Evolutionary conservation across 2,797 vertebrate species (phyloP), one percentile per base, ranked within the genome.

Genomic region (Sebastes vulpes): DNA sequence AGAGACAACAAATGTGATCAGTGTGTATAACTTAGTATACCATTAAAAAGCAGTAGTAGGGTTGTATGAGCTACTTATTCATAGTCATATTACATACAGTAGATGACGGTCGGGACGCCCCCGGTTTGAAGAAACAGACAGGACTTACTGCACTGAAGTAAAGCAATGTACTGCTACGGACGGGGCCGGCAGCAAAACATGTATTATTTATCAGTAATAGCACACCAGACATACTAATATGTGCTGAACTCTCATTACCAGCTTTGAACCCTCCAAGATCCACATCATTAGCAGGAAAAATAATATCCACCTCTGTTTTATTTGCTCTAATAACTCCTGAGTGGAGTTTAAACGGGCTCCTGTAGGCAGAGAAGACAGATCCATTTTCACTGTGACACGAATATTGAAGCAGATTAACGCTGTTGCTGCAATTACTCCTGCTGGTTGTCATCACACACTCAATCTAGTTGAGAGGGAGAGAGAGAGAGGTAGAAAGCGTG

Each of bases 381-480:
- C 70, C 29, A 21, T 66, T 90, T 83, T 84, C 70, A 61, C 23
- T 8, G 63, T 38, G 80, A 76, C 81, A 48, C 50, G 64, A 90
- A 91, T 93, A 92, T 90, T 88, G 61, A 90, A 89, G 86, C 77
- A 91, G 87, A 93, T 94, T 94, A 94, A 91, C 83, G 68, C 87
- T 73, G 87, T 75, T 72, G 77, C 85, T 88, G 87, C 94, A 93
- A 95, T 95, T 89, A 93, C 90, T 89, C 73, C 59, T 58, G 71
- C 67, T 25, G 35, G 32, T 72, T 84, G 75, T 89, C 87, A 88
- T 91, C 86, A 82, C 86, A 79, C 79, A 78, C 79, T 84, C 65
- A 68, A 61, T 88, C 81, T 75, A 26, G 58, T 57, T 4, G 32
- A 60, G 72, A 78, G 48, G 48, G 6, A 38, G 65, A 46, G 75